phyloP scores from a whole-genome alignment of 2,888 invertebrate species.

The Acleris cristana region DNA sequence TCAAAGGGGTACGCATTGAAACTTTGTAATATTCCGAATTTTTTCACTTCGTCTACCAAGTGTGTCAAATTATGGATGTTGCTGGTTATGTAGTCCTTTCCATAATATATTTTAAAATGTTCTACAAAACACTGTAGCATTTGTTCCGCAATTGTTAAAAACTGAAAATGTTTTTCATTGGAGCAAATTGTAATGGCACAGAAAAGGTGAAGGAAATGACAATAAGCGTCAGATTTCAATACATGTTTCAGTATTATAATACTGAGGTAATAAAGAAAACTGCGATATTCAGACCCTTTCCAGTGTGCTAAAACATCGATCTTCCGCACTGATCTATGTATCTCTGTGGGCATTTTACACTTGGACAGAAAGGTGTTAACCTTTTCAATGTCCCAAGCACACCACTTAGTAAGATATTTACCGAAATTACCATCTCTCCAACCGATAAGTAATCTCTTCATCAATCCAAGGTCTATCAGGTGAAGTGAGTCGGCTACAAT shows the following conservation, averaged over 20 bases:
- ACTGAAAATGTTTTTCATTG: constrained; percentile 4
- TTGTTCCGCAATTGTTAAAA: neutral
- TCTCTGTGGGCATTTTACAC: constrained; percentile 37
- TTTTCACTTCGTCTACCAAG: constrained; percentile 6
- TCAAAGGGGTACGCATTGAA: constrained; percentile 35
- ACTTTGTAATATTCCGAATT: constrained; percentile 16
- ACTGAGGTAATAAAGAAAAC: constrained; percentile 38
- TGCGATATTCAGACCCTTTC: constrained; percentile 40
- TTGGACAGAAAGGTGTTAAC: constrained; percentile 30
- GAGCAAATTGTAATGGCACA: constrained; percentile 15
- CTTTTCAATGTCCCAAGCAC: constrained; percentile 30
- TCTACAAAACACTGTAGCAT: neutral
- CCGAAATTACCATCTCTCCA: constrained; percentile 44
- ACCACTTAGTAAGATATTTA: constrained; percentile 40
- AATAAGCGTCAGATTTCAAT: constrained; percentile 2
- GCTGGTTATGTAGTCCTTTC: constrained; percentile 3
- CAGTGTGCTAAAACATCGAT: constrained; percentile 37
- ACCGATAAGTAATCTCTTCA: constrained; percentile 42
- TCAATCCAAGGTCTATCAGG: constrained; percentile 44
- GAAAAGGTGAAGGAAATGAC: constrained; percentile 9
- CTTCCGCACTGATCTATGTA: constrained; percentile 40
- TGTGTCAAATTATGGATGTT: constrained; percentile 26
- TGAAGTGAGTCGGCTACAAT: constrained; percentile 45
- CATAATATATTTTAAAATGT: constrained; percentile 1
- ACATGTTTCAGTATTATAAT: constrained; percentile 11